Evolutionary conservation across 2,797 vertebrate genomes (phyloP).

Genomic region (Brachymystax lenok): DNA sequence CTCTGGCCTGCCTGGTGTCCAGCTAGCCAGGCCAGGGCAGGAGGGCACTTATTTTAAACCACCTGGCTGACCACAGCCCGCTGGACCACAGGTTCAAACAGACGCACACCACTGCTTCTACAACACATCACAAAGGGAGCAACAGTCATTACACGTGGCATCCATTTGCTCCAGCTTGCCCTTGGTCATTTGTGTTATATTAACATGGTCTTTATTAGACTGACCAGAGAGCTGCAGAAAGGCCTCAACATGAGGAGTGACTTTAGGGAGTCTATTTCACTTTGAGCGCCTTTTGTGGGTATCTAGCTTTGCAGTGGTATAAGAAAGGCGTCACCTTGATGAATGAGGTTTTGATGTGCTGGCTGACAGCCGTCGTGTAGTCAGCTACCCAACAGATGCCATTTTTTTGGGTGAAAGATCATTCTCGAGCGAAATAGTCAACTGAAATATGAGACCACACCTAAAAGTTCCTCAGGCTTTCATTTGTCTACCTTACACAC

Average conservation of each 20-base stretch:
- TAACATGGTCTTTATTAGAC: too few relatives aligned
- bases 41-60: background rate
- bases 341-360: too few relatives aligned
- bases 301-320: too few relatives aligned
- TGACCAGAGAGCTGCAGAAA: conserved; percentile 11
- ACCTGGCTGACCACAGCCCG: background rate
- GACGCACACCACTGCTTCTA: background rate
- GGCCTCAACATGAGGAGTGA: conserved; percentile 1
- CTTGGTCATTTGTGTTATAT: background rate
- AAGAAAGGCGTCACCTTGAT: too few relatives aligned
- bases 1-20: background rate
- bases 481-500: background rate
- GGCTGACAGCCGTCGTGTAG: too few relatives aligned
- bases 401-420: background rate
- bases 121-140: background rate
- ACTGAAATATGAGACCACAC: background rate
- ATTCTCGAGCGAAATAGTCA: background rate
- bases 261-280: background rate
- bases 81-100: conserved; percentile 20
- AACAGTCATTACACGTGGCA: too few relatives aligned
- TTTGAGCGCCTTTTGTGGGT: too few relatives aligned
- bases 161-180: too few relatives aligned
- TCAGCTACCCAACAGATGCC: too few relatives aligned
- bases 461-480: background rate
- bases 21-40: background rate